Evolutionary conservation across 2,888 invertebrate genomes (phyloP).

Genomic region (Cosmorhoe ocellata): DNA sequence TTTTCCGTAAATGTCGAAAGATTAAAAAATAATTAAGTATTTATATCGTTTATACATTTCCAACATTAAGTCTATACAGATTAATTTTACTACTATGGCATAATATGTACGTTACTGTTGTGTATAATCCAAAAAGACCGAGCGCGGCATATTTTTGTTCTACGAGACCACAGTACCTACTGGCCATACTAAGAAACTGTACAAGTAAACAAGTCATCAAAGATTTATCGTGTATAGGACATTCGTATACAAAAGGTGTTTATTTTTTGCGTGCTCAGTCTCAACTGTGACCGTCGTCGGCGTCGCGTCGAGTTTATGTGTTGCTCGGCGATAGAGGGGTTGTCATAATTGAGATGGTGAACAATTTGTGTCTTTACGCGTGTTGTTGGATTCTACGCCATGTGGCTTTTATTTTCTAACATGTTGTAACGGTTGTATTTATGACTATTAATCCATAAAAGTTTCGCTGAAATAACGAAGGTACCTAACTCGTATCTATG

Average conservation of each 20-base stretch:
- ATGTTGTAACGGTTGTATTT: conserved; percentile 9
- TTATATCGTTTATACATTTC: no score
- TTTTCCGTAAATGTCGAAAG: conserved; percentile 15
- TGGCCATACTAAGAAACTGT: not conserved
- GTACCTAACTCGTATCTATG: no score
- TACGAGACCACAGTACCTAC: no score
- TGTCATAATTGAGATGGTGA: conserved; percentile 33
- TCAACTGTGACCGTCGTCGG: conserved; percentile 22
- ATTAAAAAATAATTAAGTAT: no score
- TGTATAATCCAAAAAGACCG: no score
- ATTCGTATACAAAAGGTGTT: conserved; percentile 15
- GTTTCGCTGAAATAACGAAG: not conserved
- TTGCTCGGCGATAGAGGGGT: conserved; percentile 30
- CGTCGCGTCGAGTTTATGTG: conserved; percentile 24
- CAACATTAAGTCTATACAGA: no score
- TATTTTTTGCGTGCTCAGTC: conserved; percentile 19
- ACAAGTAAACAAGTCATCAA: conserved; percentile 9
- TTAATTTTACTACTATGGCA: no score
- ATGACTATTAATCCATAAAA: not conserved
- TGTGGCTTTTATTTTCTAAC: conserved; percentile 18
- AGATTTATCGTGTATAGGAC: conserved; percentile 9
- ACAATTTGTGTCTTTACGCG: conserved; percentile 32
- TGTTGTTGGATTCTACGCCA: conserved; percentile 28
- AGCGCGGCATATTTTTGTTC: no score
- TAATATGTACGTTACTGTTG: no score